A percentile compares a stretch with the other conserved stretches of the same genome.
Evolutionary conservation across 2,113 vertebrate species (phyloP).

Genomic region (Scartelaos histophorus): DNA sequence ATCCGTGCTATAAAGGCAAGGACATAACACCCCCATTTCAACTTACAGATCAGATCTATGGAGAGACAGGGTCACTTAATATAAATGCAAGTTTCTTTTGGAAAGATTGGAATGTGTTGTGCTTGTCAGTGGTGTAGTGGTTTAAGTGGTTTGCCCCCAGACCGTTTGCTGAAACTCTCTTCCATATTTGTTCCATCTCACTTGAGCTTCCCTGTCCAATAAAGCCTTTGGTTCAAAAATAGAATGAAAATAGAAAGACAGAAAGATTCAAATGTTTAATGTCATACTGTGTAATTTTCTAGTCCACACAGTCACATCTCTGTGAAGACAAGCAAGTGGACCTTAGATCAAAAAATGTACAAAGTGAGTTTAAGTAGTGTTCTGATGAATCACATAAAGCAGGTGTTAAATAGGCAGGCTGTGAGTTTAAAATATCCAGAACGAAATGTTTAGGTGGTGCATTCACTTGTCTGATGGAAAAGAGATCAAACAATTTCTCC

Average conservation of each 20-base stretch:
- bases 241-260: neutral
- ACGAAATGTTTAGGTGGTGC: conserved; percentile 26
- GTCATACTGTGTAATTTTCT: neutral
- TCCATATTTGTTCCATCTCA: too few relatives aligned
- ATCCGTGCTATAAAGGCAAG: too few relatives aligned
- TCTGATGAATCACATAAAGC: neutral
- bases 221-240: too few relatives aligned
- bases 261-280: neutral
- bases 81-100: too few relatives aligned
- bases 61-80: too few relatives aligned
- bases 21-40: too few relatives aligned
- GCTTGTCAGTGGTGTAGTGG: too few relatives aligned
- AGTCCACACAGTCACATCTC: neutral
- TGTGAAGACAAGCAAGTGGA: neutral
- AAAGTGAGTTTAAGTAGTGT: neutral
- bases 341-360: neutral
- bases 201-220: too few relatives aligned
- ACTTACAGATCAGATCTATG: neutral
- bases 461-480: conserved; percentile 19
- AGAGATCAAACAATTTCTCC: conserved; percentile 37
- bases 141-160: too few relatives aligned
- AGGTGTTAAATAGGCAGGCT: neutral
- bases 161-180: too few relatives aligned
- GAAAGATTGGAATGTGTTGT: too few relatives aligned
- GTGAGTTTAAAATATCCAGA: conserved; percentile 10